phyloP scores from a whole-genome alignment of 2,113 vertebrate species.

The Brachypteracias leptosomus region DNA sequence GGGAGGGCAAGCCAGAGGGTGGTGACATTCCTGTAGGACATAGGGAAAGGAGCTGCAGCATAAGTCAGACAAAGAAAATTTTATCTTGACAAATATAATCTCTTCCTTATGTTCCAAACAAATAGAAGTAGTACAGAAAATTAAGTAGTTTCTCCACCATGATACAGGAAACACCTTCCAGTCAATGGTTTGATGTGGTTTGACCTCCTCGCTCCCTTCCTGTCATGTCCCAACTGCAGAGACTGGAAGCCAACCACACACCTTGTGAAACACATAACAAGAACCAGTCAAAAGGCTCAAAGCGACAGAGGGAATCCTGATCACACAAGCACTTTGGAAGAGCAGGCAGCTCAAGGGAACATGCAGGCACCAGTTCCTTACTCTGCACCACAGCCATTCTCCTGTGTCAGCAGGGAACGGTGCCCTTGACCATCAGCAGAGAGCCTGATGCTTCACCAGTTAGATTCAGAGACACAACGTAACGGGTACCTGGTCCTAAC shows the following conservation, averaged over 20 bases:
- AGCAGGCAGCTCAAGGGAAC: not conserved
- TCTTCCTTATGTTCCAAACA: not conserved
- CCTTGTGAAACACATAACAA: rapidly evolving
- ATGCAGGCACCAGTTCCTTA: not conserved
- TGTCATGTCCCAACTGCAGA: rapidly evolving
- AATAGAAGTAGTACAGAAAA: not conserved
- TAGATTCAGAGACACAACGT: not conserved
- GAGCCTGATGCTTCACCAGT: not conserved
- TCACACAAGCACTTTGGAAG: not conserved
- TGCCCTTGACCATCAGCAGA: not conserved
- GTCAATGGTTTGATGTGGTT: too few relatives aligned
- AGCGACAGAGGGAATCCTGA: not conserved
- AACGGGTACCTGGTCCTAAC: not conserved
- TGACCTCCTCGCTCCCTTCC: not conserved
- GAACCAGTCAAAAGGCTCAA: not conserved
- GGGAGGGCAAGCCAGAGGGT: not conserved
- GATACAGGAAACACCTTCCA: not conserved
- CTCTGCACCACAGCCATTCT: not conserved
- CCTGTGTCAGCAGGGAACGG: not conserved
- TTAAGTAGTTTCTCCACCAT: not conserved
- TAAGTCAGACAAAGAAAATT: not conserved
- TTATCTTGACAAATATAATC: not conserved
- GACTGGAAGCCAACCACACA: rapidly evolving
- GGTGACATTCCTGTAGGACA: not conserved
- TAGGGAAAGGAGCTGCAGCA: not conserved